These are phyloP conservation scores for Perdita meconis DNA, from an alignment of 2,888 invertebrate genomes.

Conservation along the genomic window DNA sequence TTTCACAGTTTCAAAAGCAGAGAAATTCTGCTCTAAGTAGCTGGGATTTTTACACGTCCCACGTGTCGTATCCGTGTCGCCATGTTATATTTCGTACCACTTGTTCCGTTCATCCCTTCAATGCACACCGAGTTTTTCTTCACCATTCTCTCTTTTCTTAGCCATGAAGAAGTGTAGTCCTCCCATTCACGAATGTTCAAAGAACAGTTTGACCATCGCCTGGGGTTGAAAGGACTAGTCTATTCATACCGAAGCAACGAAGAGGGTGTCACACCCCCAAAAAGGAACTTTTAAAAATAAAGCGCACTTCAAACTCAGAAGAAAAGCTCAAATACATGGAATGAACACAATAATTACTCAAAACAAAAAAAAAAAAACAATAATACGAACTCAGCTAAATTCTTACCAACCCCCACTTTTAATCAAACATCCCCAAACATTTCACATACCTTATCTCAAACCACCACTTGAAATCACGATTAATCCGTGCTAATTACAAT, in stretches of 20 bases:
- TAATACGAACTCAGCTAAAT: background rate
- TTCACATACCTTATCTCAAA: background rate
- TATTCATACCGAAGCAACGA: no score
- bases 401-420: background rate
- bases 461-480: background rate
- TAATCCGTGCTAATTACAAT: background rate
- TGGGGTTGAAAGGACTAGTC: no score
- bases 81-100: slow-evolving; percentile 4
- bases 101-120: background rate
- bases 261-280: no score
- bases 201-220: no score
- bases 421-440: background rate
- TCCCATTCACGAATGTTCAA: no score
- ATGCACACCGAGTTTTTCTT: background rate
- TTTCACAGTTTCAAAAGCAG: background rate
- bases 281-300: no score
- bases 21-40: background rate
- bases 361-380: background rate
- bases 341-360: no score
- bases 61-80: background rate
- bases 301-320: no score
- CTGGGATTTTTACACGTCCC: background rate
- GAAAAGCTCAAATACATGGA: no score
- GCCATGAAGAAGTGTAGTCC: no score
- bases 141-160: no score